Percentiles rank a stretch among this genome's conserved stretches.
Conservation (phyloP, 2,797 vertebrate species). For the Pseudotriccus pelzelni region DNA sequence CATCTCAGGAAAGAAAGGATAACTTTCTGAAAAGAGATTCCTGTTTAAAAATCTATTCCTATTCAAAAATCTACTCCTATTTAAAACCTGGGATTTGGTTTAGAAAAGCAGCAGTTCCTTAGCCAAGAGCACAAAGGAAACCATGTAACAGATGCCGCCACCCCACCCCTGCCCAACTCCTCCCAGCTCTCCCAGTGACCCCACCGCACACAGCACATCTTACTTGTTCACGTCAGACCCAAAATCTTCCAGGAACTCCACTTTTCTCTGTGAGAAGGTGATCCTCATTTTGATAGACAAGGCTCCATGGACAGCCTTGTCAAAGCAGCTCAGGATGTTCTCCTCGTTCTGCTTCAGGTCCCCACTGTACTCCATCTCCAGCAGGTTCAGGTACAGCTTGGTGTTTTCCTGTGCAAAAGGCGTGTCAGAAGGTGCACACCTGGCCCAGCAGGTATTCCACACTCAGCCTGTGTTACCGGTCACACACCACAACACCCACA, state of each 20-base stretch:
- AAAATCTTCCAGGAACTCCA: conserved; percentile 98
- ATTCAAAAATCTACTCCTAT: not conserved
- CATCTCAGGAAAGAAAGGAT: not conserved
- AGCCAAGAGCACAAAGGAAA: not conserved
- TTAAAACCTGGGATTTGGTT: not conserved
- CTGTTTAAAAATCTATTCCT: not conserved
- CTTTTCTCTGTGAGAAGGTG: conserved; percentile 94
- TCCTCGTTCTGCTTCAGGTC: conserved; percentile 91
- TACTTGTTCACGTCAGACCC: conserved; percentile 93
- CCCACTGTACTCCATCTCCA: conserved; percentile 93
- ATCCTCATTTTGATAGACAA: conserved; percentile 89
- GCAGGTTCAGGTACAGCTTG: conserved; percentile 93
- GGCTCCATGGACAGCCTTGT: conserved; percentile 86
- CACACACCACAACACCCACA: not conserved
- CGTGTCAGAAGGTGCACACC: not conserved
- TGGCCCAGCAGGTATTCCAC: fast-evolving
- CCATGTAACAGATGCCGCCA: fast-evolving
- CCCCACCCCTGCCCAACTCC: not conserved
- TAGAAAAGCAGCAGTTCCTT: not conserved
- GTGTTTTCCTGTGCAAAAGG: conserved; percentile 83
- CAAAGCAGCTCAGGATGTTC: conserved; percentile 91
- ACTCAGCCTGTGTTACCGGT: not conserved
- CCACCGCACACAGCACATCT: conserved; percentile 28
- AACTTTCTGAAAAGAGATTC: not conserved
- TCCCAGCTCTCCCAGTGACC: not conserved